Evolutionary conservation across 1,140 invertebrate genomes (phyloP).

Genomic region (Lepidurus apus): DNA sequence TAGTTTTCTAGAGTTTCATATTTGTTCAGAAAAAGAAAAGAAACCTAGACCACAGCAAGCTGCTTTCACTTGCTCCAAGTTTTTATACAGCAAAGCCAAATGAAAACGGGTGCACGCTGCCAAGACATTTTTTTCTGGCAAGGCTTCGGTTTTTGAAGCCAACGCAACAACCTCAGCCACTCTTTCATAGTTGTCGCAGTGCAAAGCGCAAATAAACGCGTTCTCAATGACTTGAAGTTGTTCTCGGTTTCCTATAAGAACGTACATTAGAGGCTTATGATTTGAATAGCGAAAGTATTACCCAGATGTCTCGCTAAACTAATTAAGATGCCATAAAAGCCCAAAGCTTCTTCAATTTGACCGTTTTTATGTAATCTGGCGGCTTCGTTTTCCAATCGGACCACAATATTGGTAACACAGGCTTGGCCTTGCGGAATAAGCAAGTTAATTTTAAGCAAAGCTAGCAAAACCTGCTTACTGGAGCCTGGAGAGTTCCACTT

Average conservation of each 20-base stretch:
- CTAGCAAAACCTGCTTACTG: neutral
- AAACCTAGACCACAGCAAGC: neutral
- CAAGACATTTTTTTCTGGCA: neutral
- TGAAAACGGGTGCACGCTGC: neutral
- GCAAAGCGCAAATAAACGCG: slow-evolving; percentile 3
- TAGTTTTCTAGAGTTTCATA: neutral
- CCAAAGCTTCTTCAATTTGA: neutral
- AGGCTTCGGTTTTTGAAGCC: neutral
- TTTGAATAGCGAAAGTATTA: neutral
- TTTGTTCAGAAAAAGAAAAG: neutral
- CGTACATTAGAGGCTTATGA: neutral
- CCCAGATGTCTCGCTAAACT: neutral
- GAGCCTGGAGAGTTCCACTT: neutral
- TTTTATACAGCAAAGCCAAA: neutral
- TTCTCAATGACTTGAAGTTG: neutral
- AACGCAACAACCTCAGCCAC: neutral
- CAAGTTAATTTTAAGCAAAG: neutral
- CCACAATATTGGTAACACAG: neutral
- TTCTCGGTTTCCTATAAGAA: neutral
- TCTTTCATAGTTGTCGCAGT: neutral
- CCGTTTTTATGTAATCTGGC: neutral
- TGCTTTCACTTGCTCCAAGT: neutral
- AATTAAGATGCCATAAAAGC: neutral
- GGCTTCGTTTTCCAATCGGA: slow-evolving; percentile 1
- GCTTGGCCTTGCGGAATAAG: neutral